These are phyloP conservation scores for Grammomys surdaster DNA, from an alignment of 2,113 vertebrate genomes.

Conservation along the genomic window DNA sequence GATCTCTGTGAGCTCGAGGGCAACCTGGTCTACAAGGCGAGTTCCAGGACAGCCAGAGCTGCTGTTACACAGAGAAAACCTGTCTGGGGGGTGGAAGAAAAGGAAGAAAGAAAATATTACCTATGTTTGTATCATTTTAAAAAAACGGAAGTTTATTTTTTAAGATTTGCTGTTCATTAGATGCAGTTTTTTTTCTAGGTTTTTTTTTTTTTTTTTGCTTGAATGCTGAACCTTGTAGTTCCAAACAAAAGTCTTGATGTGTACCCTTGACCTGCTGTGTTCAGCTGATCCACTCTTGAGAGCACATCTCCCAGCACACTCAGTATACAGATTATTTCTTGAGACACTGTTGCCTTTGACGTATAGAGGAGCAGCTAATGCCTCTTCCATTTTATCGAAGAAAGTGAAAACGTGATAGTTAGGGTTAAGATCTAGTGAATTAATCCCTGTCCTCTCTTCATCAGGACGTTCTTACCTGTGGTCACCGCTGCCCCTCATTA, in stretches of 20 bases:
- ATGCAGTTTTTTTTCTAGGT: not conserved
- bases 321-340: not conserved
- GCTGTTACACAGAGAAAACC: not conserved
- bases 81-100: fast-evolving
- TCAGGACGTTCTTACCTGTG: not conserved
- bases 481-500: not conserved
- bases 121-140: not conserved
- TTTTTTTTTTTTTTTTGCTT: conserved; percentile 51
- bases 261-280: not conserved
- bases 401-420: not conserved
- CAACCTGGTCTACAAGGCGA: not conserved
- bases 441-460: not conserved
- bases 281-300: not conserved
- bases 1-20: not conserved
- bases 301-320: not conserved
- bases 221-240: conserved; percentile 25
- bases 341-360: not conserved
- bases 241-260: conserved; percentile 11
- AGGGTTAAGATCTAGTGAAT: not conserved
- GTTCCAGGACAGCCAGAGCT: not conserved
- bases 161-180: not conserved
- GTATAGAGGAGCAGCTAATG: not conserved
- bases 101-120: not conserved
- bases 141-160: not conserved
- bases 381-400: not conserved